Percentiles rank a stretch among this genome's conserved stretches.
phyloP scores from a whole-genome alignment of 2,797 vertebrate species.

The Brachyrhaphis roseni region DNA sequence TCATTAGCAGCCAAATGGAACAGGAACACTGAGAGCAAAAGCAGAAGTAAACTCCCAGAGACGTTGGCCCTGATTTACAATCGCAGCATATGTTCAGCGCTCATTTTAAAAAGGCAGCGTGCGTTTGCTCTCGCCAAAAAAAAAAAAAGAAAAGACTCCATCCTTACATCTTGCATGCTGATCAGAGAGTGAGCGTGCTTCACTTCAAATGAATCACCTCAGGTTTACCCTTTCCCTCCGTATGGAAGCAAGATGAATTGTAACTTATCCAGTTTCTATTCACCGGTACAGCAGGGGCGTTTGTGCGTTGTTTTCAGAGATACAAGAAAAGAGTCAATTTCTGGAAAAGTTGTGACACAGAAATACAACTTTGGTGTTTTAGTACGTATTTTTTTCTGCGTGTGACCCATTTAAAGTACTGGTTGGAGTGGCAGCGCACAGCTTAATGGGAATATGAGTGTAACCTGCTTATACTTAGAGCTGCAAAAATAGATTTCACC shows the following conservation, averaged over 20 bases:
- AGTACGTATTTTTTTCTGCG: not conserved
- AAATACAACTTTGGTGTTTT: slow-evolving; percentile 12
- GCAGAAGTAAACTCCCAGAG: slow-evolving; percentile 69
- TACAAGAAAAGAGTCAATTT: not conserved
- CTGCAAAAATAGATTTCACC: not conserved
- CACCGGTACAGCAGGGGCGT: slow-evolving; percentile 15
- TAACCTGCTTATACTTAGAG: slow-evolving; percentile 9
- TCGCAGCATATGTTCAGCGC: slow-evolving; percentile 61
- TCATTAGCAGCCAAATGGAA: slow-evolving; percentile 77
- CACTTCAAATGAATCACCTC: slow-evolving; percentile 29
- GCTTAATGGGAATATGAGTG: not conserved
- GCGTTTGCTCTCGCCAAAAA: slow-evolving; percentile 17
- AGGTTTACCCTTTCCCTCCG: not conserved
- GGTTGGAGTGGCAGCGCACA: slow-evolving; percentile 9
- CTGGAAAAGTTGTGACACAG: not conserved
- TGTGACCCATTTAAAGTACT: slow-evolving; percentile 12
- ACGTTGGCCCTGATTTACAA: slow-evolving; percentile 69
- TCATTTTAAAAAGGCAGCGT: slow-evolving; percentile 38
- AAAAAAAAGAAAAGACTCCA: slow-evolving; percentile 10
- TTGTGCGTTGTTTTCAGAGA: slow-evolving; percentile 24
- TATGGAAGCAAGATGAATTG: slow-evolving; percentile 32
- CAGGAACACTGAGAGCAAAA: slow-evolving; percentile 59
- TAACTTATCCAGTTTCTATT: slow-evolving; percentile 13
- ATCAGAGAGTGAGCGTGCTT: slow-evolving; percentile 34
- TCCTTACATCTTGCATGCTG: slow-evolving; percentile 15